Evolutionary conservation across 30 jellyfish, hydroid and myxozoan genomes (phyloP), one percentile per base, ranked within the genome.

Genomic region (Chironex yamaguchii): DNA sequence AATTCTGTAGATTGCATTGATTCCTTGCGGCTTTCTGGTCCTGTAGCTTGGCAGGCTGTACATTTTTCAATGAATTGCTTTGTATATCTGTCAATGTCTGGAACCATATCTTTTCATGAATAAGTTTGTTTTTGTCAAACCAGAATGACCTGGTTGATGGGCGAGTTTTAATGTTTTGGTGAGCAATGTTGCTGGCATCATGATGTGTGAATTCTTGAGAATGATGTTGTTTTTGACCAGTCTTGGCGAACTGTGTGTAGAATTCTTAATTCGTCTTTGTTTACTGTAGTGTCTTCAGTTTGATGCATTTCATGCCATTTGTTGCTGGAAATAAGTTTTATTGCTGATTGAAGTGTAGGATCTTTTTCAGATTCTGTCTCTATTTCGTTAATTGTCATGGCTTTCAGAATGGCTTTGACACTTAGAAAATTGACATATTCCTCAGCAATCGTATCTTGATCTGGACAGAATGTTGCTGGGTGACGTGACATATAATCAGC

Each of bases 401-500:
- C 33, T 3, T 33, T 35, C 4, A 51, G 95, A 67, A 69, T 67
- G 4, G 71, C 71, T 32, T 69, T 69, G 34, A n/a, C 36, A 67
- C 58, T 29, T 22, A 65, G 27, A 29, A 65, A 65, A 26, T 65
- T 24, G 27, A 65, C 79, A 22, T 65, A 69, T 69, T 29, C 83
- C 72, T 69, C 83, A 4, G 72, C 83, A 33, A 69, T 69, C 36
- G 83, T 69, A 33, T 69, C 83, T 69, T 29, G 83, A 65, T 69
- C 83, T 69, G 83, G 73, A 67, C 83, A 67, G 36, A 32, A 33
- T 69, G 83, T 32, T 32, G 83, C 83, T 69, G 83, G 83, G 27
- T 69, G 83, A 33, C 83, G 27, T 33, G 83, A 69, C 83, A 33
- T 28, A 34, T 33, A 69, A 29, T 4, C 71, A 3, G 71, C 34